Evolutionary conservation across 30 jellyfish, hydroid and myxozoan genomes (phyloP).

Genomic region (Pelagia noctiluca): DNA sequence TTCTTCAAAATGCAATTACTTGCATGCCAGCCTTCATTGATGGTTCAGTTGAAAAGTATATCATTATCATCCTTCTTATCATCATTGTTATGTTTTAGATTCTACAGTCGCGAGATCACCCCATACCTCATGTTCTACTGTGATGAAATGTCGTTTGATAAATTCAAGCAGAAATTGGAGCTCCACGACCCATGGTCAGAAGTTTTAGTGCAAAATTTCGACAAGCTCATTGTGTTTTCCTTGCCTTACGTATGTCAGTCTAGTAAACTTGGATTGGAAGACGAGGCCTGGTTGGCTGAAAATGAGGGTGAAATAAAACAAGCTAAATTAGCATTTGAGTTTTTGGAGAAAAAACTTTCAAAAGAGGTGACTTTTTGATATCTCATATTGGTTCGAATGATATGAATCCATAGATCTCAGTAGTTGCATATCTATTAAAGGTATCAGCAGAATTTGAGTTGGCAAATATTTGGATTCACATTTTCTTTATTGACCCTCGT

Average conservation of each 20-base stretch:
- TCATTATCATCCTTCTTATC: too few relatives aligned
- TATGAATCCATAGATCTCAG: too few relatives aligned
- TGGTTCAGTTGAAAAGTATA: too few relatives aligned
- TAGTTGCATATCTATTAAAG: too few relatives aligned
- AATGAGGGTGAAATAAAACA: conserved; percentile 34
- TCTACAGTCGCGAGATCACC: conserved; percentile 40
- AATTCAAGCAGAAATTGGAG: conserved; percentile 41
- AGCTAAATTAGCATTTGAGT: conserved; percentile 65
- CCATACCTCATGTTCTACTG: conserved; percentile 60
- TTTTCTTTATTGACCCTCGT: too few relatives aligned
- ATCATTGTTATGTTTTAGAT: conserved; percentile 19
- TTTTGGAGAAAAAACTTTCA: conserved; percentile 61
- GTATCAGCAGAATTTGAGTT: too few relatives aligned
- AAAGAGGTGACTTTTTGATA: conserved; percentile 24
- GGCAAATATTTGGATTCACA: too few relatives aligned
- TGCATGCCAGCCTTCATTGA: too few relatives aligned
- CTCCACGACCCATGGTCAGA: conserved; percentile 56
- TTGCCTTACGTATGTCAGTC: conserved; percentile 66
- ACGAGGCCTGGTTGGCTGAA: conserved; percentile 17
- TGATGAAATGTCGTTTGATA: conserved; percentile 49
- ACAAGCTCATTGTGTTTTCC: conserved; percentile 40
- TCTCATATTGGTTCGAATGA: not conserved
- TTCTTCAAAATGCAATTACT: too few relatives aligned
- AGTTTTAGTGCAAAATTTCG: conserved; percentile 47
- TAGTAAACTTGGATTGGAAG: conserved; percentile 16